Conservation (phyloP, 2,888 invertebrate genomes). For the Platypus cylindrus region DNA sequence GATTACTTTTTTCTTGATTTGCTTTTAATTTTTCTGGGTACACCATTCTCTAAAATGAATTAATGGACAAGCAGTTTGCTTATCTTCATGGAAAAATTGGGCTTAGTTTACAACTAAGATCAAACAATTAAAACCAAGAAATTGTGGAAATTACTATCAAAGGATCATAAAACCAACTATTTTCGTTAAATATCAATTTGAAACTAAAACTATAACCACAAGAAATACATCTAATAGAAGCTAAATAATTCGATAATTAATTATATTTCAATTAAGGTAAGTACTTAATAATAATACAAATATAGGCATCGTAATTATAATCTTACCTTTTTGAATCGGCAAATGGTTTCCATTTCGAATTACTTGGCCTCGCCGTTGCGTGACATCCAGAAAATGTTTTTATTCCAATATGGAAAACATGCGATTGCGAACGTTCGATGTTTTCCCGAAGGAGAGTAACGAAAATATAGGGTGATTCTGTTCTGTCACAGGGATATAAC, state of each 20-base stretch:
- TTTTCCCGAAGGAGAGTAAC: no score
- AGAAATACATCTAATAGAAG: constrained; percentile 2
- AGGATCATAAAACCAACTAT: no score
- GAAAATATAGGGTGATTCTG: no score
- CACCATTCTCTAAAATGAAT: constrained; percentile 34
- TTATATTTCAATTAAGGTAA: constrained; percentile 20
- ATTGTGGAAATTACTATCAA: no score
- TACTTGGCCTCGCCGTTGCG: constrained; percentile 30
- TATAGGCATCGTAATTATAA: constrained; percentile 6
- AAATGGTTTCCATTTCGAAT: constrained; percentile 35
- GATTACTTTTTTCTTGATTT: constrained; percentile 27
- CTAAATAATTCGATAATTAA: constrained; percentile 9
- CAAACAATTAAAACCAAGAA: no score
- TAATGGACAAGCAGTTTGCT: no score
- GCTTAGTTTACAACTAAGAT: no score
- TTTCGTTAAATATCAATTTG: neutral
- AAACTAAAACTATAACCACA: constrained; percentile 3
- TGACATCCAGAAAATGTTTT: constrained; percentile 27
- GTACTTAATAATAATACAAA: constrained; percentile 14
- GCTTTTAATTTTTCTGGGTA: constrained; percentile 33
- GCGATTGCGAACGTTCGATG: no score
- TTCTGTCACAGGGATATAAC: no score
- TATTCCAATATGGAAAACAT: no score
- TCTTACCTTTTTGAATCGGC: constrained; percentile 34
- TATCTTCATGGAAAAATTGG: no score